Evolutionary conservation across 2,797 vertebrate genomes (phyloP).

Genomic region (Cuniculus paca): DNA sequence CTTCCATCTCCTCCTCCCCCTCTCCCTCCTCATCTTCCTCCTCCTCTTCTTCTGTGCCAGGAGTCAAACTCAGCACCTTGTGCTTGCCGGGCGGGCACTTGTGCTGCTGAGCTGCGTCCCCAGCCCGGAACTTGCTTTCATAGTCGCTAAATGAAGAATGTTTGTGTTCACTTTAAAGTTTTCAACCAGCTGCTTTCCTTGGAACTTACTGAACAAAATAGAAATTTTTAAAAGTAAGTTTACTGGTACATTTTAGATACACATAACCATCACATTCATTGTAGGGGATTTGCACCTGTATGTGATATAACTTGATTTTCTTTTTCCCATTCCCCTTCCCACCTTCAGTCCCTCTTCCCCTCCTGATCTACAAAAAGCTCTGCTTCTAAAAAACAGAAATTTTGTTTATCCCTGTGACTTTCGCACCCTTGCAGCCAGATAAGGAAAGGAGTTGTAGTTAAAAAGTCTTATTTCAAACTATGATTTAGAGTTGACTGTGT

Average conservation of each 20-base stretch:
- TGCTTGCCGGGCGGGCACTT: too few relatives aligned
- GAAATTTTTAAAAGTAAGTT: not conserved
- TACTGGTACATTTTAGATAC: not conserved
- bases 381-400: not conserved
- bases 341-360: not conserved
- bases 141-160: not conserved
- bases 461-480: not conserved
- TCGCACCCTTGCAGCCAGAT: not conserved
- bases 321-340: not conserved
- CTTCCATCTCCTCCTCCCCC: too few relatives aligned
- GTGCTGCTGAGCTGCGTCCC: too few relatives aligned
- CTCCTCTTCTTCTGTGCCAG: too few relatives aligned
- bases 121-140: too few relatives aligned
- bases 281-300: not conserved
- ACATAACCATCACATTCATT: not conserved
- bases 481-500: slow-evolving; percentile 24
- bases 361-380: not conserved
- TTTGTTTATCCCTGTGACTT: not conserved
- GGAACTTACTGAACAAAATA: not conserved
- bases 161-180: slow-evolving; percentile 50
- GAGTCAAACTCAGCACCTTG: too few relatives aligned
- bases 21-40: too few relatives aligned
- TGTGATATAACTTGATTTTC: not conserved
- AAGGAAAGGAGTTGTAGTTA: not conserved
- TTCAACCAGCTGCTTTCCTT: slow-evolving; percentile 1